A percentile compares a stretch with the other conserved stretches of the same genome.
phyloP scores from a whole-genome alignment of 2,113 vertebrate genomes.

The Sturnira hondurensis region DNA sequence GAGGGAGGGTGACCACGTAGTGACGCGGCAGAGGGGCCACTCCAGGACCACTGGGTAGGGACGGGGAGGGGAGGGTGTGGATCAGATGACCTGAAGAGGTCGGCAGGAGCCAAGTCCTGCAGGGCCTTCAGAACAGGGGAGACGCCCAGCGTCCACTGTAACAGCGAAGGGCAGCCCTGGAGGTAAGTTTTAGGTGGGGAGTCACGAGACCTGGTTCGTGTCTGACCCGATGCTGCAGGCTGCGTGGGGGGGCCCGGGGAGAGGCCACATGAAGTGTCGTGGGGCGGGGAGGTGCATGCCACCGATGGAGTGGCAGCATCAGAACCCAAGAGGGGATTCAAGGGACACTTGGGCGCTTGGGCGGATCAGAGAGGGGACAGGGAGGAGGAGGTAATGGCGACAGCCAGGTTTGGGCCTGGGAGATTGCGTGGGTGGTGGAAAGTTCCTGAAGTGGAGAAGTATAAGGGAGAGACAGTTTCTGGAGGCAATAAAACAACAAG shows the following conservation, averaged over 20 bases:
- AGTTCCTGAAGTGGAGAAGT: background rate
- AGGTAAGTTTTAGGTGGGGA: background rate
- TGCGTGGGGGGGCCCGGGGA: background rate
- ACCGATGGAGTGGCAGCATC: background rate
- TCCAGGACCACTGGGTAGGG: background rate
- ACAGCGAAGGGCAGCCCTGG: background rate
- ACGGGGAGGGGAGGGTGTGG: background rate
- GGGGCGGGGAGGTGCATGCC: fast-evolving
- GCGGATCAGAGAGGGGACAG: background rate
- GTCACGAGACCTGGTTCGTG: fast-evolving
- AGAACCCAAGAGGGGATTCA: background rate
- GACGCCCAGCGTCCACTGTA: background rate
- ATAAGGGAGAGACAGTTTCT: background rate
- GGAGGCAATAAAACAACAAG: background rate
- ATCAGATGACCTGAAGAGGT: background rate
- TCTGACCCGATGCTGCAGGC: background rate
- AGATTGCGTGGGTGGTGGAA: background rate
- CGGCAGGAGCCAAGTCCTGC: background rate
- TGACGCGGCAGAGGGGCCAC: fast-evolving
- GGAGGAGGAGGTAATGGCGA: background rate
- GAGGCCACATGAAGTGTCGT: fast-evolving
- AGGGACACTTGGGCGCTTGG: background rate
- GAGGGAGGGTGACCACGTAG: fast-evolving
- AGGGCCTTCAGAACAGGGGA: background rate
- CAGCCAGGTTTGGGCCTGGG: background rate